A percentile compares a stretch with the other conserved stretches of the same genome.
Conservation (phyloP, 2,888 invertebrate genomes). For the Bembecia ichneumoniformis region DNA sequence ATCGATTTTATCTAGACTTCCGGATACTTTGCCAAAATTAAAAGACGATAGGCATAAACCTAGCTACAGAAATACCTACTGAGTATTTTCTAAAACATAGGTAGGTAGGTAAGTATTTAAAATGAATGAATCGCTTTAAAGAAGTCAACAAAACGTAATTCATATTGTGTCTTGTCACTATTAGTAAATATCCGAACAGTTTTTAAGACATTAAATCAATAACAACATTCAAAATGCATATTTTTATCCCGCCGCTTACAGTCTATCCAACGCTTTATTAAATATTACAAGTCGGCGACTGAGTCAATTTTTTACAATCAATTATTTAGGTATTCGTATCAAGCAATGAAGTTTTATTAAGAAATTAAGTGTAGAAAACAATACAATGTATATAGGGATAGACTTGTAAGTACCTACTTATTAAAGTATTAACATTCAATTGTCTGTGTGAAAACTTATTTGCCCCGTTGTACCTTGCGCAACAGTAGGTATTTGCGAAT, state of each 20-base stretch:
- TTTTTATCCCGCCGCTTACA: conserved; percentile 51
- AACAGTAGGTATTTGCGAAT: conserved; percentile 63
- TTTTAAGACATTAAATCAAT: conserved; percentile 16
- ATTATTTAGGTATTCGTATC: too few relatives aligned
- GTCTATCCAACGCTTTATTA: conserved; percentile 37
- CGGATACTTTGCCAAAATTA: too few relatives aligned
- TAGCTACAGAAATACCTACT: not conserved
- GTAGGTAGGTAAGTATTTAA: not conserved
- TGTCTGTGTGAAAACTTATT: conserved; percentile 39
- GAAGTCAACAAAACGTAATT: not conserved
- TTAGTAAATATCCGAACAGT: conserved; percentile 9
- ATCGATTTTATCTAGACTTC: too few relatives aligned
- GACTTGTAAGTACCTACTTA: too few relatives aligned
- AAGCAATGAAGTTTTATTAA: too few relatives aligned
- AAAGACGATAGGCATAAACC: too few relatives aligned
- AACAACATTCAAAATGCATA: conserved; percentile 18
- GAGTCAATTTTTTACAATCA: conserved; percentile 19
- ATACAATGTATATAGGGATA: too few relatives aligned
- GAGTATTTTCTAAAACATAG: not conserved
- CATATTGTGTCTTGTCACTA: conserved; percentile 20
- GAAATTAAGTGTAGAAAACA: too few relatives aligned
- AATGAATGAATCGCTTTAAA: not conserved
- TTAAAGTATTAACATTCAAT: too few relatives aligned
- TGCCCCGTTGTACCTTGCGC: conserved; percentile 58
- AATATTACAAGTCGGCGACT: conserved; percentile 40